Percentiles rank a stretch among this genome's conserved stretches.
Evolutionary conservation across 2,113 vertebrate genomes (phyloP).

Genomic region (Nerophis ophidion): DNA sequence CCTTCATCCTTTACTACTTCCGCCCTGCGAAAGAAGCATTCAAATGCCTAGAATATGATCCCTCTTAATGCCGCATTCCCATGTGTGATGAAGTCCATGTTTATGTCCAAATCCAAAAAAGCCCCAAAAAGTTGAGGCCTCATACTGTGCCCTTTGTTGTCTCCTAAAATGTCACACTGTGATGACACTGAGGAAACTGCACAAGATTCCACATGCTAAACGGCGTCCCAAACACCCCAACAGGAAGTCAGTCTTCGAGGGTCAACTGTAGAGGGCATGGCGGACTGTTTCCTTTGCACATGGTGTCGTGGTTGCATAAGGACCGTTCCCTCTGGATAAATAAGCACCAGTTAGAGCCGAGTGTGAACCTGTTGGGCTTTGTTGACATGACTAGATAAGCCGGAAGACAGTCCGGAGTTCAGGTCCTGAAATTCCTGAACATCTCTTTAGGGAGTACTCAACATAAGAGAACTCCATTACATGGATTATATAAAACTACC

Average conservation of each 20-base stretch:
- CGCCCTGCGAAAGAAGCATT: constrained; percentile 28
- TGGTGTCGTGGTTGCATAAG: constrained; percentile 37
- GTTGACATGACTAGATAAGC: constrained; percentile 55
- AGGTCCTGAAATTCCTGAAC: constrained; percentile 35
- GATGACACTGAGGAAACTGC: constrained; percentile 2
- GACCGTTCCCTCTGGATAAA: constrained; percentile 51
- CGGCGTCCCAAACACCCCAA: constrained; percentile 12
- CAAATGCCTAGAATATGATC: constrained; percentile 15
- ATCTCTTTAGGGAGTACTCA: constrained; percentile 25
- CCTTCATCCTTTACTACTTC: constrained; percentile 33
- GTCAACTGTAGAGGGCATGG: constrained; percentile 30
- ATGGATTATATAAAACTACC: constrained; percentile 1
- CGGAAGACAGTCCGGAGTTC: constrained; percentile 32
- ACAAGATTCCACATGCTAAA: neutral
- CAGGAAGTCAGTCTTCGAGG: constrained; percentile 41
- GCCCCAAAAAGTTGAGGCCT: neutral
- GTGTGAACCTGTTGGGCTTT: constrained; percentile 42
- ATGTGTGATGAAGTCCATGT: neutral
- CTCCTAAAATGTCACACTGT: constrained; percentile 7
- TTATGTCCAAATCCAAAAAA: constrained; percentile 22
- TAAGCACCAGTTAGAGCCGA: constrained; percentile 45
- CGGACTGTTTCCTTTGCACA: constrained; percentile 28
- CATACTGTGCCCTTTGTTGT: neutral
- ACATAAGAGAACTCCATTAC: constrained; percentile 16
- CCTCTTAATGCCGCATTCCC: constrained; percentile 13